Evolutionary conservation across 2,113 vertebrate genomes (phyloP).

Genomic region (Symphodus melops): DNA sequence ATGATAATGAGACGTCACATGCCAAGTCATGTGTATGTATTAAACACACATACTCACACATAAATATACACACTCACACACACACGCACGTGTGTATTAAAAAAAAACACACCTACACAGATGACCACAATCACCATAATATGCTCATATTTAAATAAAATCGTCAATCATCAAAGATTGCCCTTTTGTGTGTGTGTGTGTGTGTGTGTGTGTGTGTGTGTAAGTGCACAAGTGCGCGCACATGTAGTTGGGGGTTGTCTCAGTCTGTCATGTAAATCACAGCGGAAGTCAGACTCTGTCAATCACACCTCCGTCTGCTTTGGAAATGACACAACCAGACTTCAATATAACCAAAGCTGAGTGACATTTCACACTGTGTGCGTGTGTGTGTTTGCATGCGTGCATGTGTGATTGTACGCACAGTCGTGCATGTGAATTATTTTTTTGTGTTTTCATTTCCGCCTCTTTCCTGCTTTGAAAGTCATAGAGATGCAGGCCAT

Average conservation of each 20-base stretch:
- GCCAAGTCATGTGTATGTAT: conserved; percentile 6
- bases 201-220: not conserved
- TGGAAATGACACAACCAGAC: conserved; percentile 60
- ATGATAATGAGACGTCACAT: conserved; percentile 23
- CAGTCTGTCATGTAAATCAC: conserved; percentile 63
- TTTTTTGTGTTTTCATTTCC: conserved; percentile 75
- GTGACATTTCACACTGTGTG: conserved; percentile 63
- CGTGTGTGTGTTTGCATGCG: conserved; percentile 6
- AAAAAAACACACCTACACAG: not conserved
- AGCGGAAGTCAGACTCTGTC: conserved; percentile 59
- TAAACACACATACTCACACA: not conserved
- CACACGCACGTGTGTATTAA: not conserved
- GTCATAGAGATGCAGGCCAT: conserved; percentile 51
- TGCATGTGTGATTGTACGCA: conserved; percentile 20
- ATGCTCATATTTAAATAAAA: conserved; percentile 15
- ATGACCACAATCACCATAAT: not conserved
- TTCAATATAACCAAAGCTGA: conserved; percentile 64
- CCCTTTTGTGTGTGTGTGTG: not conserved
- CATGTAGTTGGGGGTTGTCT: conserved; percentile 30
- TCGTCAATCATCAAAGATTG: conserved; percentile 27
- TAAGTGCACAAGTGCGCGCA: conserved; percentile 7
- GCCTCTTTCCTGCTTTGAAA: conserved; percentile 62
- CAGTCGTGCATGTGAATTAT: conserved; percentile 56
- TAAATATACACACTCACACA: not conserved
- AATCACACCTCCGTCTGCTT: conserved; percentile 56